Evolutionary conservation across 2,113 vertebrate species (phyloP), one percentile per base, ranked within the genome.

Genomic region (Smithornis capensis): DNA sequence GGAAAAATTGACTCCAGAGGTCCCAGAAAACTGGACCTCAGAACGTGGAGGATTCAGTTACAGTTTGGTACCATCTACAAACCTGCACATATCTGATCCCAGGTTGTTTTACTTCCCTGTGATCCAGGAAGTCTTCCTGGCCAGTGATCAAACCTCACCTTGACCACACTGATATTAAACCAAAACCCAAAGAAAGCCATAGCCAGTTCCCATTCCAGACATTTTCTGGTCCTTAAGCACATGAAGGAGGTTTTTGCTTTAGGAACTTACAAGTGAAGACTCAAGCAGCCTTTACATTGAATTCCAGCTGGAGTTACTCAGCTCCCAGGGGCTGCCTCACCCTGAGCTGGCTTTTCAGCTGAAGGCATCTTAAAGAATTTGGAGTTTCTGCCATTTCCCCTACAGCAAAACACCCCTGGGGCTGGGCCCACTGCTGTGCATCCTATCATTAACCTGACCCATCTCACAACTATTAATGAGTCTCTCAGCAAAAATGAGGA

Each of bases 31-130:
- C 59, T 50, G 45, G 35, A 77, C 62, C 18, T 67, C 10, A 0
- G 3, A 37, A 50, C 10, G 45, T 3, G 7, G 15, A 76, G 9
- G 49, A 67, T 38, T 59, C 53, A 62, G 9, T 23, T 19, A 42
- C 55, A 35, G 28, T 19, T 23, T 33, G 31, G 31, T 14, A 23
- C 22, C 65, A 47, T 1, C 74, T n/a, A 55, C 50, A 59, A 59
- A 8, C 14, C 62, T 7, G 23, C 22, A 16, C 0, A 0, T 1
- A 19, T 2, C 29, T 13, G 23, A 74, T 12, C 44, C n/a, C 5
- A 49, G 22, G 15, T 27, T 78, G 4, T 5, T 70, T 17, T 42
- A 9, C 7, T 27, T 6, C 38, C 62, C 37, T 31, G 29, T 0
- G 5, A 37, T 6, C 47, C 31, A 23, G 22, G 19, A 88, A 65